phyloP scores from a whole-genome alignment of 2,797 vertebrate species.

The Halcyon smyrnensis region DNA sequence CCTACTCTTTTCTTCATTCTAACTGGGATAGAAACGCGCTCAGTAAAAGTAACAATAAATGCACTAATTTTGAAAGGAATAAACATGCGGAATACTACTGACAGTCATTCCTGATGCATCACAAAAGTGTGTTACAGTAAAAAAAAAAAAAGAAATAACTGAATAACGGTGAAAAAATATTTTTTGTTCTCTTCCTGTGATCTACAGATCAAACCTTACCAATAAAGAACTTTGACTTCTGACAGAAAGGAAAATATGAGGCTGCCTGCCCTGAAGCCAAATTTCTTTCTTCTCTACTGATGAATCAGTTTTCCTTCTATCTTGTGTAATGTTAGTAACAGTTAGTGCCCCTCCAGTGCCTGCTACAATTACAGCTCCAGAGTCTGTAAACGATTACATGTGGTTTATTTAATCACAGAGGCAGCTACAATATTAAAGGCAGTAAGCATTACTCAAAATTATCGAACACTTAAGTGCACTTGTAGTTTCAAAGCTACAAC shows the following conservation, averaged over 20 bases:
- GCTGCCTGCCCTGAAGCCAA: background rate
- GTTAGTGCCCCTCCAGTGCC: background rate
- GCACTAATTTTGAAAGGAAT: conserved; percentile 9
- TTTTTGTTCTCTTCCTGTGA: background rate
- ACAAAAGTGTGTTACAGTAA: background rate
- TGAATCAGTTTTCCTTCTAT: background rate
- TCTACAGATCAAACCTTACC: background rate
- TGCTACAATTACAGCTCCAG: background rate
- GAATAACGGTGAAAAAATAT: background rate
- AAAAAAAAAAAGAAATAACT: background rate
- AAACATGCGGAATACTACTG: background rate
- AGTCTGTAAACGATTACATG: background rate
- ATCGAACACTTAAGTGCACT: background rate
- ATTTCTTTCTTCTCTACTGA: background rate
- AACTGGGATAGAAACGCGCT: background rate
- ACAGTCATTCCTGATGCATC: background rate
- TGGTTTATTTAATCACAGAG: background rate
- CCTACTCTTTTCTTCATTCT: background rate
- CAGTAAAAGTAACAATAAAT: background rate
- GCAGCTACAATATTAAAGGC: background rate
- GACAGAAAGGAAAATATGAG: background rate
- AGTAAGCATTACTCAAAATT: background rate
- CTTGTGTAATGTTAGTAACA: background rate
- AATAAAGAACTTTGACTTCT: background rate
- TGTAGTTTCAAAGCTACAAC: background rate